These are phyloP conservation scores for Megaptera novaeangliae DNA, from an alignment of 2,113 vertebrate species.

Conservation along the genomic window DNA sequence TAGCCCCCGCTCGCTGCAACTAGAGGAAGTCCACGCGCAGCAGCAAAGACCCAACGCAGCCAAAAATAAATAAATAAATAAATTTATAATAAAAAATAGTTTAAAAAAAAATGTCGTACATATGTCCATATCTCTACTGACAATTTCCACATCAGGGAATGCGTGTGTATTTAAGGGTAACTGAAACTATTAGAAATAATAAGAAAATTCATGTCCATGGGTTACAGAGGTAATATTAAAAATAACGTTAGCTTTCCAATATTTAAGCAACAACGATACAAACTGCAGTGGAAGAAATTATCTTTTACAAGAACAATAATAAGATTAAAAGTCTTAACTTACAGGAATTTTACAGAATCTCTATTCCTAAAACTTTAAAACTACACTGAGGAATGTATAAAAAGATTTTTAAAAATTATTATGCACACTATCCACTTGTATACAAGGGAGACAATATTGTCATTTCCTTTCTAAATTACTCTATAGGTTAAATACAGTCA, in stretches of 20 bases:
- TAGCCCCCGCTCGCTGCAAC: too few relatives aligned
- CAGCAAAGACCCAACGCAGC: too few relatives aligned
- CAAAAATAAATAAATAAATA: too few relatives aligned
- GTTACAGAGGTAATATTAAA: background rate
- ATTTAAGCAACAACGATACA: background rate
- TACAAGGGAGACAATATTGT: background rate
- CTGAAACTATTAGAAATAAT: background rate
- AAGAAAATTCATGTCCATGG: background rate
- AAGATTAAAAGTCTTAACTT: background rate
- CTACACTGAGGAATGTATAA: background rate
- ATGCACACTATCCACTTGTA: background rate
- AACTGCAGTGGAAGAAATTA: background rate
- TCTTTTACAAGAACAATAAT: background rate
- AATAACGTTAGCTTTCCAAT: background rate
- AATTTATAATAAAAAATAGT: too few relatives aligned
- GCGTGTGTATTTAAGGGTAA: background rate
- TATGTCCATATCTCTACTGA: background rate
- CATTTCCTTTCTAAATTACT: constrained; percentile 11
- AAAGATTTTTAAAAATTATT: background rate
- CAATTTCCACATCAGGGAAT: background rate
- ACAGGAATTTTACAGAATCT: background rate
- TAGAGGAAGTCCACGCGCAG: too few relatives aligned
- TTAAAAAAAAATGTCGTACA: background rate
- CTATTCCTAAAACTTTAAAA: background rate
- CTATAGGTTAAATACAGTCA: background rate